Conservation (phyloP, 1,140 invertebrate genomes). For the Whitmania pigra region DNA sequence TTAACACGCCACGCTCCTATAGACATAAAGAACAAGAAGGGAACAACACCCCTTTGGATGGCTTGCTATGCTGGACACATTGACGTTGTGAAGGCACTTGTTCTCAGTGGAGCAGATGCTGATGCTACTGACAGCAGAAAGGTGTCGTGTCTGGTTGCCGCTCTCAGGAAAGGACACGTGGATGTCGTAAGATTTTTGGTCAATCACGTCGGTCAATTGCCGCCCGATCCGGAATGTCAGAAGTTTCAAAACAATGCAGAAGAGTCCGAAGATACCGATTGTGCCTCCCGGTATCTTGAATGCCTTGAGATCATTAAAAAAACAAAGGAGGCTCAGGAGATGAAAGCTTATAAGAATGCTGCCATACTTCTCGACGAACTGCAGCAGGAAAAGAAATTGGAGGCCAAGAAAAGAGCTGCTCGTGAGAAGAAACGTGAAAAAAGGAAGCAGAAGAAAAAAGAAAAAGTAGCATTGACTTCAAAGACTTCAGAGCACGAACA, state of each 20-base stretch:
- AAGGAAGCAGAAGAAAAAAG: conserved; percentile 82
- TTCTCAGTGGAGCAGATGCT: conserved; percentile 77
- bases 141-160: conserved; percentile 93
- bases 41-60: conserved; percentile 93
- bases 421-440: conserved; percentile 76
- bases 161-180: conserved; percentile 90
- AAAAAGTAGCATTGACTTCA: neutral
- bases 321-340: conserved; percentile 93
- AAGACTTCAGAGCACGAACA: neutral
- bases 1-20: conserved; percentile 63
- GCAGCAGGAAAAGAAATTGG: conserved; percentile 77
- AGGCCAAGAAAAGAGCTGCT: conserved; percentile 76
- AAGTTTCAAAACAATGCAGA: conserved; percentile 55
- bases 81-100: conserved; percentile 83
- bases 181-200: conserved; percentile 98
- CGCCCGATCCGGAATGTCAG: conserved; percentile 94
- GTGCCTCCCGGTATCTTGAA: conserved; percentile 83
- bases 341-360: conserved; percentile 92
- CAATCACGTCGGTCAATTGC: conserved; percentile 90
- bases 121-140: conserved; percentile 89
- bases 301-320: conserved; percentile 84
- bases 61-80: conserved; percentile 91
- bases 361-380: conserved; percentile 83
- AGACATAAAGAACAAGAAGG: conserved; percentile 98
- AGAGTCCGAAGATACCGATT: conserved; percentile 59